phyloP scores from a whole-genome alignment of 2,113 vertebrate genomes.

The Ophthalmolycus amberensis region DNA sequence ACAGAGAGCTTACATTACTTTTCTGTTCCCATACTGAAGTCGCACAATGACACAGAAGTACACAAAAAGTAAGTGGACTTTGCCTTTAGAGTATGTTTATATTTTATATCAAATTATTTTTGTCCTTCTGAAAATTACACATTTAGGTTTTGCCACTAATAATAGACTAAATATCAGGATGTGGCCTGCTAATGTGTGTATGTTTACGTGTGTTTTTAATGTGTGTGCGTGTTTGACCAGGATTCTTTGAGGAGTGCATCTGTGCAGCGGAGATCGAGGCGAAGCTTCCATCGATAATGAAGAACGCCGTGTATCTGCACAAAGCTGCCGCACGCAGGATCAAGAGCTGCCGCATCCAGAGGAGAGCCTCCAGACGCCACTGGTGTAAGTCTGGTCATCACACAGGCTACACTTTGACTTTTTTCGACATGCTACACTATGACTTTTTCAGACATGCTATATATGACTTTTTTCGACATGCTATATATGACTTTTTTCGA shows the following conservation, averaged over 20 bases:
- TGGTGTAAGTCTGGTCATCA: slow-evolving; percentile 80
- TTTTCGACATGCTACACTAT: no score
- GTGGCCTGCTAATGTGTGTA: no score
- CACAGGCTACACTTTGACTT: background rate
- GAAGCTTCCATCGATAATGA: slow-evolving; percentile 97
- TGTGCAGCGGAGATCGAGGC: slow-evolving; percentile 94
- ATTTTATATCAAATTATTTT: background rate
- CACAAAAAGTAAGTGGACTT: background rate
- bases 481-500: no score
- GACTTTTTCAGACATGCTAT: no score
- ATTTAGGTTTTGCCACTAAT: background rate
- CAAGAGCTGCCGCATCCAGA: slow-evolving; percentile 95
- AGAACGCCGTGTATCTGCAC: slow-evolving; percentile 97
- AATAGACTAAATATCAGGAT: background rate
- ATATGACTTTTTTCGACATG: no score
- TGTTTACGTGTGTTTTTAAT: no score
- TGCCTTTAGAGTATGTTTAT: background rate
- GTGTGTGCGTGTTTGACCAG: slow-evolving; percentile 73
- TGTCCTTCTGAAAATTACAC: background rate
- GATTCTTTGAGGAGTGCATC: slow-evolving; percentile 98
- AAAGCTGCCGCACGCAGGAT: slow-evolving; percentile 94
- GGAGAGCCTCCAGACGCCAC: slow-evolving; percentile 85
- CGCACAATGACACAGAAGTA: no score
- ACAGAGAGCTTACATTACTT: no score
- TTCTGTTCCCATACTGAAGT: no score